Percentiles rank a stretch among this genome's conserved stretches.
These are phyloP conservation scores for Piaya cayana DNA, from an alignment of 2,113 vertebrate species.

Conservation along the genomic window DNA sequence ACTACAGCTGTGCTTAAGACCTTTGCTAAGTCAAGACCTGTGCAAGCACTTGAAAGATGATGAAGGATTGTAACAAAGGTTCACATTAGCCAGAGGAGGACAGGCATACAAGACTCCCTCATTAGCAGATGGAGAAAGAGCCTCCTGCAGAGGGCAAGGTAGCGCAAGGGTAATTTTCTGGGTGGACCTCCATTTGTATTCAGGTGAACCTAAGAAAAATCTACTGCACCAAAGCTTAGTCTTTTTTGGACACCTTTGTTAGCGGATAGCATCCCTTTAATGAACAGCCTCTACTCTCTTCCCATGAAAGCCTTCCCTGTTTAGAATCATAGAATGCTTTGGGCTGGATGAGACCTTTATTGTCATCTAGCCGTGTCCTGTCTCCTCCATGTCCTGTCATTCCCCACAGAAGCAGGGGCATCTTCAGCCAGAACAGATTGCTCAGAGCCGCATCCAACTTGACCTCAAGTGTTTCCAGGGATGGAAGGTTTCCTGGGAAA, in stretches of 20 bases:
- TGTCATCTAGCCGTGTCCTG: too few species aligned
- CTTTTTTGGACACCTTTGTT: not conserved
- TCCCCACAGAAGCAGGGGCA: too few species aligned
- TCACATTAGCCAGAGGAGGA: not conserved
- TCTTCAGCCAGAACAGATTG: too few species aligned
- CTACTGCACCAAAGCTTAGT: not conserved
- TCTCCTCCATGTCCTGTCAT: too few species aligned
- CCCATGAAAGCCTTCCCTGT: fast-evolving
- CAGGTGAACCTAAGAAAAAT: not conserved
- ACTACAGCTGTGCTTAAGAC: not conserved
- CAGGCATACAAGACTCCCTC: not conserved
- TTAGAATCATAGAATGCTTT: not conserved
- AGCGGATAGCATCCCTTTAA: not conserved
- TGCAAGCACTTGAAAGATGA: not conserved
- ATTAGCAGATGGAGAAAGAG: not conserved
- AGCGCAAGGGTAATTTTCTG: not conserved
- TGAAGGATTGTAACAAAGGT: not conserved
- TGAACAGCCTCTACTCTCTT: not conserved
- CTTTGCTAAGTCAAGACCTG: not conserved
- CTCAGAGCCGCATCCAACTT: too few species aligned
- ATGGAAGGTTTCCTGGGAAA: too few species aligned
- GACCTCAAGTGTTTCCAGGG: too few species aligned
- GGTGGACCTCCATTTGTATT: not conserved
- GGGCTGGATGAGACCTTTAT: too few species aligned
- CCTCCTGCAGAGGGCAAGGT: not conserved